Base-by-base conservation (phyloP, 2,113 vertebrate genomes). In the Urocitellus parryii region DNA sequence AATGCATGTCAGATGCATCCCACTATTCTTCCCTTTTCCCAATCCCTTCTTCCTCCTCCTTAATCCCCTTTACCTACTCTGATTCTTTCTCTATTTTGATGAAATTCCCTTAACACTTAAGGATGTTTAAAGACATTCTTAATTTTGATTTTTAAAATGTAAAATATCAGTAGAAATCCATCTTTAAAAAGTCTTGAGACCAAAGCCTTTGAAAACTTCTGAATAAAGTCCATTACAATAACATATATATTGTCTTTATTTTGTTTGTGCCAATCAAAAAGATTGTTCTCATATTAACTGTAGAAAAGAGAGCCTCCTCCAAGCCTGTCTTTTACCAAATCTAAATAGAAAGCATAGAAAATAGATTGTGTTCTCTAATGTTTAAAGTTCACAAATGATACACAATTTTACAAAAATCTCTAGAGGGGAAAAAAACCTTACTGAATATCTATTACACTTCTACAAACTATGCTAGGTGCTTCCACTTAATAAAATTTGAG, bases 301-400 rank as follows among this genome's bases (percentile, higher is more conserved):
- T 8, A 81, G 22, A 73, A 65, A 65, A 29, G 27, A 67, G 63
- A 67, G 63, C 29, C 29, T 67, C 37, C 73, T 5, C 24, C 2
- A 80, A 51, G 14, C 17, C 48, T n/a, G 16, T 67, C 42, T 73
- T 95, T 89, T 65, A 88, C 27, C 61, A 85, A 96, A 92, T 32
- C n/a, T 85, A 95, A 92, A 81, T 32, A 37, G 27, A 90, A 96
- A 97, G 53, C 51, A 90, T 11, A 92, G 24, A 90, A 90, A 86
- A 87, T 1, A 37, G 56, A 88, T 18, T 67, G 37, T 79, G 17
- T 53, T 88, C 56, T 95, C 51, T 78, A 82, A 12, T 94, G 20
- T 87, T 89, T 73, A 25, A 92, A 84, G 78, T 84, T 56, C 29
- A 80, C 32, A 95, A 85, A 45, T 65, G 39, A 96, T 67, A 93